Evolutionary conservation across 2,888 invertebrate species (phyloP).

Genomic region (Caenorhabditis panamensis): DNA sequence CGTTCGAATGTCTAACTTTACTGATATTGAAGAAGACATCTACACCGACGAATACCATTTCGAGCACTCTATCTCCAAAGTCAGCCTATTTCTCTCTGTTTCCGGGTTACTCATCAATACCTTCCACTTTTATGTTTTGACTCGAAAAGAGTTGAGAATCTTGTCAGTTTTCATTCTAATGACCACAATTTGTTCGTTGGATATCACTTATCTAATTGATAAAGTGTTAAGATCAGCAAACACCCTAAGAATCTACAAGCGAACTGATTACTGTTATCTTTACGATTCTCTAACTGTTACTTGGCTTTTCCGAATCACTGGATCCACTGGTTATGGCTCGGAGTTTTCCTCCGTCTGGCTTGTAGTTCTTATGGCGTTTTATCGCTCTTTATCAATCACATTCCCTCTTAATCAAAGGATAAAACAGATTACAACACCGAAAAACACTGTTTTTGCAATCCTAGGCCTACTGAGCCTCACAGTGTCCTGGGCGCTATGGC

Average conservation of each 20-base stretch:
- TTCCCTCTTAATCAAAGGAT: background rate
- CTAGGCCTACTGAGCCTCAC: background rate
- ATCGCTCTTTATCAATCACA: background rate
- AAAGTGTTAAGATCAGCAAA: no score
- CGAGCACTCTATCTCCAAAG: no score
- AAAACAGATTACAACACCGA: background rate
- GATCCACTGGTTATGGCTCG: background rate
- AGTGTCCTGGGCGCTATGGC: background rate
- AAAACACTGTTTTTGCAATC: background rate
- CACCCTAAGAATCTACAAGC: background rate
- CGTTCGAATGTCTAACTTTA: no score
- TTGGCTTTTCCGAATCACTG: background rate
- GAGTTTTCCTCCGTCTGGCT: background rate
- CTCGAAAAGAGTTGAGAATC: no score
- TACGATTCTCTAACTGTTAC: background rate
- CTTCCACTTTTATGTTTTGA: no score
- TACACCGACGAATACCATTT: no score
- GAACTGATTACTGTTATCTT: conserved; percentile 1
- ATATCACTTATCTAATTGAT: no score
- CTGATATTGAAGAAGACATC: no score
- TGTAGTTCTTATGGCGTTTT: conserved; percentile 2
- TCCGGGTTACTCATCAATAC: no score
- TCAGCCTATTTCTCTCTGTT: no score
- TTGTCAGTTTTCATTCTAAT: no score
- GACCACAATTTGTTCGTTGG: no score